These are phyloP conservation scores for Sebastes steindachneri DNA, from an alignment of 2,797 vertebrate genomes.

Conservation along the genomic window DNA sequence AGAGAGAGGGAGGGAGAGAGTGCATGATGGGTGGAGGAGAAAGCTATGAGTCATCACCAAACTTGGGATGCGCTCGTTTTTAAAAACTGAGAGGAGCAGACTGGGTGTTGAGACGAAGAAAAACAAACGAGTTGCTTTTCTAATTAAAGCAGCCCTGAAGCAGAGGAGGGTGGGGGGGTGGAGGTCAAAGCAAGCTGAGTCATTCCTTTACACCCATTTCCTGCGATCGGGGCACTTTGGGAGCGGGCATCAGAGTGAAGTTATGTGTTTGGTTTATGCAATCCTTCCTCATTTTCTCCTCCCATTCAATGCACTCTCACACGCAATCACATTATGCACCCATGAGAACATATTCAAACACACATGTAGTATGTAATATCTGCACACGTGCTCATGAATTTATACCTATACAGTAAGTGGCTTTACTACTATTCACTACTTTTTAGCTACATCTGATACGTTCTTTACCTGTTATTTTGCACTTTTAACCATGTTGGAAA, in stretches of 20 bases:
- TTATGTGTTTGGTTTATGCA: conserved; percentile 54
- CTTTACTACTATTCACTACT: background rate
- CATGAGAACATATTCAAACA: background rate
- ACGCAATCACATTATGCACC: conserved; percentile 3
- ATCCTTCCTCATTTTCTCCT: conserved; percentile 22
- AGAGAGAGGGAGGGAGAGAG: conserved; percentile 55
- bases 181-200: conserved; percentile 71
- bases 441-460: background rate
- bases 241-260: conserved; percentile 40
- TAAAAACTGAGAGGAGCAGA: conserved; percentile 30
- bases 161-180: conserved; percentile 47
- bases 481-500: background rate
- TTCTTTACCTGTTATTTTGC: background rate
- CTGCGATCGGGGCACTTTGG: conserved; percentile 65
- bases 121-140: conserved; percentile 68
- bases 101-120: conserved; percentile 58
- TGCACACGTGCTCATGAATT: background rate
- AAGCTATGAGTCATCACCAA: conserved; percentile 75
- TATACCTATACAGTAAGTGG: too few species aligned
- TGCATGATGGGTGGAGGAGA: conserved; percentile 71
- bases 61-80: conserved; percentile 63
- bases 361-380: background rate
- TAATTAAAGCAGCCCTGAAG: conserved; percentile 73
- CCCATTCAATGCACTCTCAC: conserved; percentile 29
- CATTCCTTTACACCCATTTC: conserved; percentile 77